Base-by-base conservation (phyloP, 2,113 vertebrate genomes). In the Fregetta grallaria region DNA sequence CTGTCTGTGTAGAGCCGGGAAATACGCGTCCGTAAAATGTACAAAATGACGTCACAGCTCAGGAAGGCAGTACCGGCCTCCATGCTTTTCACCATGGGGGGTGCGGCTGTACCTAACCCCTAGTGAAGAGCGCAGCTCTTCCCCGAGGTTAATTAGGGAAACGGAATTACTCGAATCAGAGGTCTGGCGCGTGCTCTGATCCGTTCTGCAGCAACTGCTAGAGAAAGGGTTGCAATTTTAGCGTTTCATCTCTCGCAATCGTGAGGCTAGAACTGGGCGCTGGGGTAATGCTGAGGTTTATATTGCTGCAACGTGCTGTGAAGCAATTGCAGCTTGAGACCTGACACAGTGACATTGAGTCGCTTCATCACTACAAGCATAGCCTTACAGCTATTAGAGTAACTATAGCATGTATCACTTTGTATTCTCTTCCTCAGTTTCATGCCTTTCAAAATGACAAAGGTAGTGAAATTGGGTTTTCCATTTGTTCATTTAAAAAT, bases 281-380 rank as follows among this genome's bases (percentile, higher is more conserved):
- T 2, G 81, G 42, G 42, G 2, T 7, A 3, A 3, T 4, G 19
- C 1, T 3, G 38, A 5, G 49, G 65, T 7, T 84, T 15, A 1
- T 7, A 2, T 1, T 2, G n/a, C 49, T n/a, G 58, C 53, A 2
- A 4, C 1, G 32, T 11, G 34, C 40, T 22, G 34, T 9, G 53
- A 22, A 38, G 70, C 21, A 3, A 4, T 3, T 20, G 34, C 23
- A 20, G 40, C 34, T 10, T 5, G 52, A 56, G 52, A 8, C 34
- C 11, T 5, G 9, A 21, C 38, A 10, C 14, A 2, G 49, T 3
- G 66, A 20, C 40, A 4, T 3, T 7, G 47, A 26, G 73, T 44
- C 61, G 2, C 21, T 32, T 29, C 14, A 6, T 11, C 15, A 0
- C 50, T 9, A 1, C 6, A 4, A 20, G 40, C 23, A 1, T 0